These are phyloP conservation scores for Thamnophis sirtalis DNA, from an alignment of 2,113 vertebrate species.

Conservation along the genomic window DNA sequence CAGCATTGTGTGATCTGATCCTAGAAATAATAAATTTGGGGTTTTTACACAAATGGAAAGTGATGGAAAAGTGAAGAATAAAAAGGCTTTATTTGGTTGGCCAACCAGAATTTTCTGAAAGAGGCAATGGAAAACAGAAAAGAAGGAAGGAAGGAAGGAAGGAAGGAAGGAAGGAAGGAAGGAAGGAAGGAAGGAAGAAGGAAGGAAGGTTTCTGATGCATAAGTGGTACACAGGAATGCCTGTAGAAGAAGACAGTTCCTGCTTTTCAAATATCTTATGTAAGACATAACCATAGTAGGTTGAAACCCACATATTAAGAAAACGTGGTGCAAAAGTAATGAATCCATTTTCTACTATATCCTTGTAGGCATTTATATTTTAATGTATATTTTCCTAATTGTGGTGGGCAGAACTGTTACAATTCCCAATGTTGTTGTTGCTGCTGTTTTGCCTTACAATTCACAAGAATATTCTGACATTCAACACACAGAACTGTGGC, in stretches of 20 bases:
- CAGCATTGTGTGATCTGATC: neutral
- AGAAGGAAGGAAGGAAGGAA: neutral
- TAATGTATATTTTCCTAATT: neutral
- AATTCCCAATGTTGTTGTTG: constrained; percentile 17
- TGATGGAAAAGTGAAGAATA: neutral
- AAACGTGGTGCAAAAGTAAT: neutral
- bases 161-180: too few relatives aligned
- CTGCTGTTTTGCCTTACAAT: too few relatives aligned
- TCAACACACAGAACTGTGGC: constrained; percentile 32
- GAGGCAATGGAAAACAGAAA: neutral
- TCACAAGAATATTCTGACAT: neutral
- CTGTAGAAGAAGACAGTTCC: neutral
- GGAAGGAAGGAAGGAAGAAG: neutral
- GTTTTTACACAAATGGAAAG: neutral
- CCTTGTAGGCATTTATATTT: neutral
- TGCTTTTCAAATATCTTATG: neutral
- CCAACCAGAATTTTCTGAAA: neutral
- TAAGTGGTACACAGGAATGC: neutral
- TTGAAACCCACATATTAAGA: neutral
- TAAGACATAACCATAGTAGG: neutral
- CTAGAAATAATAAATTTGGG: neutral
- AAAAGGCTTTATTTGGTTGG: neutral
- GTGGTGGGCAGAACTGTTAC: neutral
- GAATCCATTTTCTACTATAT: neutral
- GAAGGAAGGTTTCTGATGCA: neutral